Base-by-base conservation (phyloP, 53 echinoderm and acorn worm genomes). In the Stichopus horrens region DNA sequence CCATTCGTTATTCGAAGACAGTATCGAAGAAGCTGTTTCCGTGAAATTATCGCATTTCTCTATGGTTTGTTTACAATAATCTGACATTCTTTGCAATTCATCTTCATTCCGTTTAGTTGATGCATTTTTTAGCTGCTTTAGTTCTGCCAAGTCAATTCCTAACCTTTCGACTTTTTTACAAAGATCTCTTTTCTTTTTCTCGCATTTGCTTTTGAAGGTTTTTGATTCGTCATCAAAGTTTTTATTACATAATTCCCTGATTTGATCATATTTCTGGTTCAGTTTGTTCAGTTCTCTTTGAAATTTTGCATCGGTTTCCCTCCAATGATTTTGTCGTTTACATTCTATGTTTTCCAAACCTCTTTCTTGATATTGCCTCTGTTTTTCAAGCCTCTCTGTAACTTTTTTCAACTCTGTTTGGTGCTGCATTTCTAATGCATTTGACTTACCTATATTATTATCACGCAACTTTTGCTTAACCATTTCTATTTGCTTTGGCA, bases 1-100 rank as follows among this genome's bases (percentile, higher is more conserved):
- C 83, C 83, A 83, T 21, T 83, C 83, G 23, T 83, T 37, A 14
- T 60, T 23, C 56, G 83, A 56, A 21, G 83, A 57, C 7, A 59
- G 57, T 21, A 83, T 60, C 4, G 57, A 55, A 21, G 83, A 59
- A 18, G 83, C 23, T 8, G 63, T 83, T 7, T 22, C 63, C 18
- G 5, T 58, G 7, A 83, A 83, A 21, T 83, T 58, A 54, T 79
- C 79, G 7, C 54, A 79, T 55, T 55, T 52, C 19, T 79, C 54
- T 4, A 79, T 52, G 53, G 16, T 79, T 11, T 55, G 37, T 79
- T 54, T n/a, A 55, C 14, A 52, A 55, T 52, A 18, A 11, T 79
- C 56, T 53, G 52, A 53, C 10, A 55, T 37, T 37, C 37, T 37
- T 37, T 37, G 37, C 37, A 37, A 37, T 37, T 37, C 37, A 37